A percentile compares a stretch with the other conserved stretches of the same genome.
Evolutionary conservation across 2,113 vertebrate genomes (phyloP).

Genomic region (Onychostoma macrolepis): DNA sequence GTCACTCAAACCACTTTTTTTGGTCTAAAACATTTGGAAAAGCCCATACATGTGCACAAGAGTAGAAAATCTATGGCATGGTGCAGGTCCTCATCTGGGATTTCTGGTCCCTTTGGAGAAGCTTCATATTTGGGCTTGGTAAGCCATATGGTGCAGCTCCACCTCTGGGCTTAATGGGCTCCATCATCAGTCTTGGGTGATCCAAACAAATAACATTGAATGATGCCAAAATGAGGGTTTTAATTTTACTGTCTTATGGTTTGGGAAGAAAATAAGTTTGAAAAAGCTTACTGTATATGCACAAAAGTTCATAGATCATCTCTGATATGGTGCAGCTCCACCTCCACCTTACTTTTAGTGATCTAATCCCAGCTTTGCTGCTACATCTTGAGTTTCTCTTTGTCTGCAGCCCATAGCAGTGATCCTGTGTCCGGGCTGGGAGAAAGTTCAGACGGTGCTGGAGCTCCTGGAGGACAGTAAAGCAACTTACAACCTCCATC

Average conservation of each 20-base stretch:
- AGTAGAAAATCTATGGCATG: too few relatives aligned
- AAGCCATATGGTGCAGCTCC: too few relatives aligned
- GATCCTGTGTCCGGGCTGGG: slow-evolving; percentile 88
- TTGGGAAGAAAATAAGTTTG: too few relatives aligned
- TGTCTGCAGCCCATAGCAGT: slow-evolving; percentile 83
- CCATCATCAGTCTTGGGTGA: too few relatives aligned
- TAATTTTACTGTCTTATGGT: too few relatives aligned
- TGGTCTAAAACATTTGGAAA: too few relatives aligned
- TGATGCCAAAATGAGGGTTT: too few relatives aligned
- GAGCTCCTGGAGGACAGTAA: slow-evolving; percentile 75
- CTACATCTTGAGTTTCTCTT: background rate
- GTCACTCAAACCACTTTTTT: too few relatives aligned
- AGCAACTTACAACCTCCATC: slow-evolving; percentile 69
- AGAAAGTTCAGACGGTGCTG: slow-evolving; percentile 83
- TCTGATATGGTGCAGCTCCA: background rate
- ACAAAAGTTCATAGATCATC: too few relatives aligned
- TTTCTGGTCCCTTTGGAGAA: background rate
- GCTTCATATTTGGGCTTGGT: background rate
- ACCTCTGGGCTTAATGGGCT: background rate
- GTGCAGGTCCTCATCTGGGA: background rate
- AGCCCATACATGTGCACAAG: too few relatives aligned
- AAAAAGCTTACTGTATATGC: too few relatives aligned
- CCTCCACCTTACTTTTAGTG: background rate
- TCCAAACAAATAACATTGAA: too few relatives aligned
- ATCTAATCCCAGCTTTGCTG: background rate